phyloP scores from a whole-genome alignment of 2,888 invertebrate species.

The Rhagium mordax region DNA sequence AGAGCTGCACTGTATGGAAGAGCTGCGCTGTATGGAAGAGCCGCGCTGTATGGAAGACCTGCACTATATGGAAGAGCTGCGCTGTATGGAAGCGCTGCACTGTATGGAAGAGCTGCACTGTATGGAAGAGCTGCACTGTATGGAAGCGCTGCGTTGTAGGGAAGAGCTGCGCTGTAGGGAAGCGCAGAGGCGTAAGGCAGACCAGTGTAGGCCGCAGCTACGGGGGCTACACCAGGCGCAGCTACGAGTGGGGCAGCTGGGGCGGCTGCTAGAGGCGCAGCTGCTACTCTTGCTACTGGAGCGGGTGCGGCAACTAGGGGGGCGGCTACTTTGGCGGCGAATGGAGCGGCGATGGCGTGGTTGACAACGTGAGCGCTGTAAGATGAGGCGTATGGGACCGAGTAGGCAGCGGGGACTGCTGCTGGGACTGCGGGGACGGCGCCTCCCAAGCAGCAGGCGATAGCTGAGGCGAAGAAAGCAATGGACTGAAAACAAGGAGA shows the following conservation, averaged over 20 bases:
- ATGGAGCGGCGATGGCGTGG: slow-evolving; percentile 82
- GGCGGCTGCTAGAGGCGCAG: slow-evolving; percentile 19
- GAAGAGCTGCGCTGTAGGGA: slow-evolving; percentile 1
- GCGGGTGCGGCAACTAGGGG: slow-evolving; percentile 29
- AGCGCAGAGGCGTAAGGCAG: slow-evolving; percentile 24
- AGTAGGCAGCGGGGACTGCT: slow-evolving; percentile 72
- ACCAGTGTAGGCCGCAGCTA: slow-evolving; percentile 6
- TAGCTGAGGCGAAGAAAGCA: slow-evolving; percentile 50
- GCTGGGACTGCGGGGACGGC: slow-evolving; percentile 58
- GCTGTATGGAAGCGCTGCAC: slow-evolving; percentile 24
- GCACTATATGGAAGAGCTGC: slow-evolving; percentile 9
- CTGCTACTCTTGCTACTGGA: slow-evolving; percentile 33
- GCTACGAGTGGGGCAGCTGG: slow-evolving; percentile 23
- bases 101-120: slow-evolving; percentile 11
- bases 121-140: slow-evolving; percentile 4
- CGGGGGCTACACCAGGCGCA: slow-evolving; percentile 14
- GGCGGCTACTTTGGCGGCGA: slow-evolving; percentile 61
- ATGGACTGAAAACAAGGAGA: slow-evolving; percentile 50
- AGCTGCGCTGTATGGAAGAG: not conserved
- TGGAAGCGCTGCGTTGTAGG: not conserved
- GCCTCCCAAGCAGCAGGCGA: slow-evolving; percentile 62
- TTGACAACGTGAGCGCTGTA: slow-evolving; percentile 84
- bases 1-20: slow-evolving; percentile 4
- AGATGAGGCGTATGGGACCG: slow-evolving; percentile 83
- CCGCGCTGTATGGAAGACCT: slow-evolving; percentile 7